Evolutionary conservation across 2,113 vertebrate genomes (phyloP).

Genomic region (Henicopernis longicauda): DNA sequence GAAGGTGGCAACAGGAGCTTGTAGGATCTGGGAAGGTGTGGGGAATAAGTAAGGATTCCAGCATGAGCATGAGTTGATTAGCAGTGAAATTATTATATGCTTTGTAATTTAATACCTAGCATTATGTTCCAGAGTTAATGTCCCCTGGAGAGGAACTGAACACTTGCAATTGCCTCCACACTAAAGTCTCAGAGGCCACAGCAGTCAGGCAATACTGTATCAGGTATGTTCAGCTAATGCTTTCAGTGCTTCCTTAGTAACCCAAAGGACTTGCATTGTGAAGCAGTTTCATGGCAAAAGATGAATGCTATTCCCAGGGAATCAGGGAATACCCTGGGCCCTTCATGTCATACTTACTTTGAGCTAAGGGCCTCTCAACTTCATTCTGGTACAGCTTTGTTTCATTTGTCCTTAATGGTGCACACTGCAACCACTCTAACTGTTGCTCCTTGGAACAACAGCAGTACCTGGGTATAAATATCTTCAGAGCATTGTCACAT

Average conservation of each 20-base stretch:
- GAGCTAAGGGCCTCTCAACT: background rate
- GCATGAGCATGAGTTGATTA: slow-evolving; percentile 3
- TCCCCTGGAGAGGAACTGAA: slow-evolving; percentile 34
- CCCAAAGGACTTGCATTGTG: background rate
- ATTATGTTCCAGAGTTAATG: slow-evolving; percentile 45
- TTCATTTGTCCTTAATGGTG: background rate
- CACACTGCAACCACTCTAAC: background rate
- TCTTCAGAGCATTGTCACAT: background rate
- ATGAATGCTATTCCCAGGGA: background rate
- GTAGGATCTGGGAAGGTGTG: background rate
- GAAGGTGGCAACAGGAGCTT: background rate
- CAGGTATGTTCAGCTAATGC: background rate
- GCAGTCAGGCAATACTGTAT: background rate
- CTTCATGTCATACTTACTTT: background rate
- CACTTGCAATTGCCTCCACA: slow-evolving; percentile 17
- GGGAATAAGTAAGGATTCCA: background rate
- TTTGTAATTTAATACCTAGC: slow-evolving; percentile 39
- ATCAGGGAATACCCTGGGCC: background rate
- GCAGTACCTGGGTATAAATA: background rate
- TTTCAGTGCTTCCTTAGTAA: background rate
- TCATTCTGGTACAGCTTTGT: background rate
- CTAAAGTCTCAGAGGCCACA: background rate
- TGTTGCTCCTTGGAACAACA: background rate
- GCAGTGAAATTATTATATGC: slow-evolving; percentile 15
- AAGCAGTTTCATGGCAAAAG: background rate